These are phyloP conservation scores for Pachydiplax longipennis DNA, from an alignment of 2,888 invertebrate species.

Conservation along the genomic window DNA sequence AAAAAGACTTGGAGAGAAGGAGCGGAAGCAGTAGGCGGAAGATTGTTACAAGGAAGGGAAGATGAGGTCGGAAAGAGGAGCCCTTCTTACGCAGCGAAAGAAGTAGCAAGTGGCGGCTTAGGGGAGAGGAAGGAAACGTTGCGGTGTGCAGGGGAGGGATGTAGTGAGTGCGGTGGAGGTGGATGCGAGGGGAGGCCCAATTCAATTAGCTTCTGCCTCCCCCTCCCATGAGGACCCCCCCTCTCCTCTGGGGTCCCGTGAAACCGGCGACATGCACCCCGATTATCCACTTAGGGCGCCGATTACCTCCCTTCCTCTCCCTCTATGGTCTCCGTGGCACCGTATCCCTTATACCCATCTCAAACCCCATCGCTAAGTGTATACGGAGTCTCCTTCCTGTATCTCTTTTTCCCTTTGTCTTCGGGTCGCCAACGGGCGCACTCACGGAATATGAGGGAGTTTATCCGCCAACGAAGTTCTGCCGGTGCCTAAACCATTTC, in stretches of 20 bases:
- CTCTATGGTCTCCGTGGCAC: neutral
- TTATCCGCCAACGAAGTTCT: neutral
- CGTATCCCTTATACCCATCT: neutral
- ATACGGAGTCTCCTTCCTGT: neutral
- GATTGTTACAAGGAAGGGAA: neutral
- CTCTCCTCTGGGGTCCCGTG: neutral
- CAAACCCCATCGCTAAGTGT: neutral
- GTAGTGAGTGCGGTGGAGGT: neutral
- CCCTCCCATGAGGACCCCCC: neutral
- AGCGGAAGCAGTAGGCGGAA: neutral
- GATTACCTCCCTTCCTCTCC: conserved; percentile 13
- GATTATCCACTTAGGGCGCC: conserved; percentile 41
- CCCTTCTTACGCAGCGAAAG: neutral
- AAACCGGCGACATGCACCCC: conserved; percentile 43
- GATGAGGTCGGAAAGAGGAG: neutral
- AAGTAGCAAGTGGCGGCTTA: neutral
- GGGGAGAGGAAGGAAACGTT: neutral
- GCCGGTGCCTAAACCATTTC: neutral
- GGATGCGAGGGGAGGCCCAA: neutral
- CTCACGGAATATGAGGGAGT: neutral
- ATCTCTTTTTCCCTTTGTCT: neutral
- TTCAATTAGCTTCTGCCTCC: conserved; percentile 14
- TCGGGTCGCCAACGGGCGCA: neutral
- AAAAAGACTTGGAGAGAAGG: neutral
- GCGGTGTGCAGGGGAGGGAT: neutral